A percentile compares a stretch with the other conserved stretches of the same genome.
phyloP scores from a whole-genome alignment of 92 coral and sea anemone species.

The Palythoa grandiflora region DNA sequence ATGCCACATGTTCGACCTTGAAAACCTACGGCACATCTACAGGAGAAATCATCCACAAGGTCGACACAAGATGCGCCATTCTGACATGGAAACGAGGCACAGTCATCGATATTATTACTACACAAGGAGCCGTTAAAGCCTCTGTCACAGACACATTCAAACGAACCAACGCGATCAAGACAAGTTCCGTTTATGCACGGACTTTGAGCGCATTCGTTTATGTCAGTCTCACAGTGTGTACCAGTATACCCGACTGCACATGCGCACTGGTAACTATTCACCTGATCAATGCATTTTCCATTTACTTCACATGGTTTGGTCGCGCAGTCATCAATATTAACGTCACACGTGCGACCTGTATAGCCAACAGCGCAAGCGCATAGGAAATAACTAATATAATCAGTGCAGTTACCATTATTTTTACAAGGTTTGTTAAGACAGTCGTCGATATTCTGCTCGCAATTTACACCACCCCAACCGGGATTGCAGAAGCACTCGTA shows the following conservation, averaged over 20 bases:
- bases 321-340: constrained; percentile 79
- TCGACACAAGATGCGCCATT: constrained; percentile 80
- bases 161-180: constrained; percentile 70
- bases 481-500: constrained; percentile 82
- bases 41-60: constrained; percentile 70
- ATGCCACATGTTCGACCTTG: constrained; percentile 81
- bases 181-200: constrained; percentile 83
- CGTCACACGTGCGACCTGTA: constrained; percentile 77
- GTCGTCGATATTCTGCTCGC: constrained; percentile 85
- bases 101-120: constrained; percentile 72
- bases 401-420: constrained; percentile 83
- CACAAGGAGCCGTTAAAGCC: constrained; percentile 79
- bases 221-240: constrained; percentile 62
- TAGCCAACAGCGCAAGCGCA: constrained; percentile 82
- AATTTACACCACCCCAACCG: constrained; percentile 76
- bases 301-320: constrained; percentile 67
- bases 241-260: constrained; percentile 79
- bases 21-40: constrained; percentile 79
- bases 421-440: constrained; percentile 79
- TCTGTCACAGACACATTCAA: constrained; percentile 71
- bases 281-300: constrained; percentile 69
- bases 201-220: constrained; percentile 67
- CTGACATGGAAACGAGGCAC: constrained; percentile 69
- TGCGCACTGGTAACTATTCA: constrained; percentile 72
- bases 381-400: constrained; percentile 67